phyloP scores from a whole-genome alignment of 2,888 invertebrate species.

The Terebella lapidaria region DNA sequence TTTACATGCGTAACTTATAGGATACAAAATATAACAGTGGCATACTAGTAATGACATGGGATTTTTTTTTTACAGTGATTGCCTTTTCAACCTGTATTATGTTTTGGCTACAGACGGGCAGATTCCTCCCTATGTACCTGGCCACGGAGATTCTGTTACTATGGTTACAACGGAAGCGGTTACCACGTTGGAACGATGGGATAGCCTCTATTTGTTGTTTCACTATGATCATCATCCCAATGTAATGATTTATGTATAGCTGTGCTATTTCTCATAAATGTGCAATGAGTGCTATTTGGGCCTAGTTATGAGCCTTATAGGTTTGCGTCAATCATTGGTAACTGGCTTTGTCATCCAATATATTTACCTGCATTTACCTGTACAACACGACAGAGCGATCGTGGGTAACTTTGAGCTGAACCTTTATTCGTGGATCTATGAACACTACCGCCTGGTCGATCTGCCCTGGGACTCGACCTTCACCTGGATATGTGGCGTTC shows the following conservation, averaged over 20 bases:
- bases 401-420: constrained; percentile 10
- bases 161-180: constrained; percentile 3
- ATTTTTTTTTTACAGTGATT: too few relatives aligned
- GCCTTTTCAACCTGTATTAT: too few relatives aligned
- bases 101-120: background rate
- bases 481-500: constrained; percentile 13
- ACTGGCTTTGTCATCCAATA: background rate
- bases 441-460: constrained; percentile 15
- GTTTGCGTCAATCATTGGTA: background rate
- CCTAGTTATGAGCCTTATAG: too few relatives aligned
- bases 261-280: background rate
- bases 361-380: background rate
- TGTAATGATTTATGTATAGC: constrained; percentile 1
- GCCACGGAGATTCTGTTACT: constrained; percentile 4
- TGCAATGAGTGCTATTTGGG: too few relatives aligned
- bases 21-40: too few relatives aligned
- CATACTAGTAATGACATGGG: too few relatives aligned
- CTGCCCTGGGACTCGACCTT: constrained; percentile 16
- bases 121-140: constrained; percentile 1
- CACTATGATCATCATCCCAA: constrained; percentile 7
- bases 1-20: too few relatives aligned
- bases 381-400: constrained; percentile 1
- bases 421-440: constrained; percentile 16
- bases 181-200: constrained; percentile 7
- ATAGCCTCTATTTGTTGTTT: constrained; percentile 8